These are phyloP conservation scores for Petroica traversi DNA, from an alignment of 2,113 vertebrate species.

Conservation along the genomic window DNA sequence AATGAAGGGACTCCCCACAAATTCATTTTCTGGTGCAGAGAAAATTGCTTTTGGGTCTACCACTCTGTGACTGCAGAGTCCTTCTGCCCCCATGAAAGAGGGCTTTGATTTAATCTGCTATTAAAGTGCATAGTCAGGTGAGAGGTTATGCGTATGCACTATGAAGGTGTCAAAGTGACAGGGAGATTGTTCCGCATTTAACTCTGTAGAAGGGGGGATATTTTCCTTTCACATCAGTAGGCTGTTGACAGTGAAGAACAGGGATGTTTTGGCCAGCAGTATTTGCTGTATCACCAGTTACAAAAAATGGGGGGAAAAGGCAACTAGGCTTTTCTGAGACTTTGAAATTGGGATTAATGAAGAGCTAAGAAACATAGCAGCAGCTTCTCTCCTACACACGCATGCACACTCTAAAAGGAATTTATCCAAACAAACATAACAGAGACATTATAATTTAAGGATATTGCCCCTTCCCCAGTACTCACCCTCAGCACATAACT, in stretches of 20 bases:
- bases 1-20: not conserved
- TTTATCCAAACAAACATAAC: not conserved
- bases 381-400: not conserved
- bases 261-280: not conserved
- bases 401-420: not conserved
- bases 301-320: not conserved
- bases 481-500: not conserved
- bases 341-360: not conserved
- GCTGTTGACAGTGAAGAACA: not conserved
- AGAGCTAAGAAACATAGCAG: not conserved
- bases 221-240: not conserved
- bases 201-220: not conserved
- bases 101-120: not conserved
- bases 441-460: not conserved
- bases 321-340: not conserved
- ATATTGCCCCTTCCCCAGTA: not conserved
- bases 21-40: not conserved
- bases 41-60: slow-evolving; percentile 28
- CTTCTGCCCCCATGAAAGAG: not conserved
- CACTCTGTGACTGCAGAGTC: not conserved
- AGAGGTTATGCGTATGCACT: not conserved
- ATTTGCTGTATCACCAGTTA: not conserved
- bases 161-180: not conserved
- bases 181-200: not conserved
- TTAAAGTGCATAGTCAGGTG: not conserved